Evolutionary conservation across 2,113 vertebrate species (phyloP), one percentile per base, ranked within the genome.

Genomic region (Halichoerus grypus): DNA sequence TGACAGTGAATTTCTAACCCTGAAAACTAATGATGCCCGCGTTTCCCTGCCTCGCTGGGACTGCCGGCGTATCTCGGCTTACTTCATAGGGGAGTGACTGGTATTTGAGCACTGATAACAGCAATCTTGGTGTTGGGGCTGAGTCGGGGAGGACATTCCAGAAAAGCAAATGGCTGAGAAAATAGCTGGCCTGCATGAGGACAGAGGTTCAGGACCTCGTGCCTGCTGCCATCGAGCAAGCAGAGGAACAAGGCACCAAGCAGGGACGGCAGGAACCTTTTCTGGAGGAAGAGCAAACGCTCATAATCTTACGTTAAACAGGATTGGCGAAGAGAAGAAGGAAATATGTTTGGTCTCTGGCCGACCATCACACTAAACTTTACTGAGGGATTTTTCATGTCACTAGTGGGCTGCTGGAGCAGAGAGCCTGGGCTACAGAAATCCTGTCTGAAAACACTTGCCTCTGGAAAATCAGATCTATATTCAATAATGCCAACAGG

Each of bases 71-170:
- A 98, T 98, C 98, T 98, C 98, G 98, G 97, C 98, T 98, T 98
- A 98, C 98, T 98, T 98, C 98, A 98, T 84, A 98, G 98, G 99
- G 99, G 99, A 99, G 99, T 98, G 98, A 98, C 98, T 99, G 99
- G 99, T 99, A 99, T 99, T 99, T 98, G 96, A 98, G 88, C 88
- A 55, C 98, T 98, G 99, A 99, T 99, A 99, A 99, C 98, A 97
- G 94, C 97, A 99, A 98, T 99, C 98, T 99, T 96, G 93, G 95
- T 98, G 93, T 79, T 97, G 98, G 98, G 98, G 98, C 98, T 83
- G 49, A 98, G 98, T 98, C 98, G 98, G 97, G 98, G 97, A 98
- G 98, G 98, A 98, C 98, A 99, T 99, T 99, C 98, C 98, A 98
- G 98, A 95, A 98, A 98, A 98, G 98, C 97, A 98, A 98, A 98